Evolutionary conservation across 2,113 vertebrate species (phyloP), one percentile per base, ranked within the genome.

Genomic region (Nycticebus coucang): DNA sequence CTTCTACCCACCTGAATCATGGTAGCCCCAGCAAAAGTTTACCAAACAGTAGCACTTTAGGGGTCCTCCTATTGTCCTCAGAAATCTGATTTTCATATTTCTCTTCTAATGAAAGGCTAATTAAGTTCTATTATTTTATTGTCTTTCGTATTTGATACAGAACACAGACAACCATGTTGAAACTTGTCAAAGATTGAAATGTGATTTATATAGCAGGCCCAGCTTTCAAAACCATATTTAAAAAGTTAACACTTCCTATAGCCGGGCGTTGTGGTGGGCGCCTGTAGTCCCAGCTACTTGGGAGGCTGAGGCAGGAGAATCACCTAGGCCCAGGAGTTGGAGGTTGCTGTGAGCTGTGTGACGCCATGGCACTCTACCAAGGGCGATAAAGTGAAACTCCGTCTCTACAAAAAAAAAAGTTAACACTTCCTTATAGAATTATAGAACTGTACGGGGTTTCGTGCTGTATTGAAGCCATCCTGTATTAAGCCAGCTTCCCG

Each of bases 131-230:
- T 69, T 66, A 71, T 90, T 84, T 91, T 88, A 28, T 96, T 87
- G 37, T 91, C 64, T 94, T 93, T 93, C 30, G 10, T 89, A 68
- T 75, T 88, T 85, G 37, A 14, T 82, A 53, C 41, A 81, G 45
- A 50, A 59, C 41, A 69, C n/a, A 81, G 77, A 71, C 64, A 79
- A 66, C 83, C 26, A 60, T 53, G 7, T 50, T 77, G 79, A 91
- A 94, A 79, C n/a, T 92, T 91, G 72, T 93, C 50, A 37, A 78
- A 4, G 96, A 92, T 68, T 81, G 72, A 91, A 84, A 72, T 89
- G 55, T 35, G 26, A 93, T 92, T 62, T 87, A 50, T 50, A 10
- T 50, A 50, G 45, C 45, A 50, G 45, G 45, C 10, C 45, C 45
- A 50, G 45, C 45, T 50, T 50, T 50, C 45, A 50, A 8, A 50